phyloP scores from a whole-genome alignment of 2,113 vertebrate species.

The Alosa alosa region DNA sequence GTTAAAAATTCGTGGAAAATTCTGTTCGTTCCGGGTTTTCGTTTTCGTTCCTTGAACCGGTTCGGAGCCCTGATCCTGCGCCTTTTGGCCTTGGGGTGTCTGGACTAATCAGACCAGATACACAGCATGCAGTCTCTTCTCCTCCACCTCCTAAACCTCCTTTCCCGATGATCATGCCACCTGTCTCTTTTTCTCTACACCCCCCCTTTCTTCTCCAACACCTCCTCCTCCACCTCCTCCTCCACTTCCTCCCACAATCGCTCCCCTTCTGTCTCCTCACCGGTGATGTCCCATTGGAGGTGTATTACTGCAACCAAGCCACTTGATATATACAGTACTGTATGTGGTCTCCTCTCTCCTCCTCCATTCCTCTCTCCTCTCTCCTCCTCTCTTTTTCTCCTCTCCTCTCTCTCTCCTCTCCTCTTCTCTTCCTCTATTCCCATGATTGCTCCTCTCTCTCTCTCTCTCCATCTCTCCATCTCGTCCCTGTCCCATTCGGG shows the following conservation, averaged over 20 bases:
- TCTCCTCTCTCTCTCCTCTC: neutral
- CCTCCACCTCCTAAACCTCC: no score
- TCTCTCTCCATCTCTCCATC: neutral
- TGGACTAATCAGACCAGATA: neutral
- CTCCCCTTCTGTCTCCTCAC: conserved; percentile 23
- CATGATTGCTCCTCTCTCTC: neutral
- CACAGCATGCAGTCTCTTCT: no score
- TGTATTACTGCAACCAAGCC: neutral
- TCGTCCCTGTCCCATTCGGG: neutral
- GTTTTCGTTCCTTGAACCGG: no score
- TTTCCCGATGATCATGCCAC: no score
- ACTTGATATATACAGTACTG: no score
- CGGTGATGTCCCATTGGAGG: neutral
- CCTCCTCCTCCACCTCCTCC: neutral
- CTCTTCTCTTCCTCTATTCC: neutral
- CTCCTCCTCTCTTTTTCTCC: conserved; percentile 14
- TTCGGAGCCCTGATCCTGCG: no score
- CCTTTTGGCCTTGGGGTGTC: neutral
- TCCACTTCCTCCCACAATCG: conserved; percentile 10
- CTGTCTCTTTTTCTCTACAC: no score
- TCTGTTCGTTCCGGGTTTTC: no score
- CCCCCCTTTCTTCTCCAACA: no score
- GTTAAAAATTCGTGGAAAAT: no score
- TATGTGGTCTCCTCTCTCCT: no score
- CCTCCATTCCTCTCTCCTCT: neutral